Evolutionary conservation across 2,888 invertebrate species (phyloP).

Genomic region (Cheilosia impressa): DNA sequence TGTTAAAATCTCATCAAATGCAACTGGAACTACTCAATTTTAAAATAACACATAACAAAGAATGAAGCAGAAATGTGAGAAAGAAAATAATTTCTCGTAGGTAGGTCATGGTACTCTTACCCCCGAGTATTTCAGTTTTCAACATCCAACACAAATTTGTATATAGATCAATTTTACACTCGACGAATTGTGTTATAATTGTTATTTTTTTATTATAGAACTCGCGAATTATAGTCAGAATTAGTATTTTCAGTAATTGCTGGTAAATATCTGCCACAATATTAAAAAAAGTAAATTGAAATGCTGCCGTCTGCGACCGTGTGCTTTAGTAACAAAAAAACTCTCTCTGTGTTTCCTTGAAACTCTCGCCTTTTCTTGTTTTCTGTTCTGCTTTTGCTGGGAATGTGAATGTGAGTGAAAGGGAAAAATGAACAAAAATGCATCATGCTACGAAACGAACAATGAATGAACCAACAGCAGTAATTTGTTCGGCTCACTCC

Average conservation of each 20-base stretch:
- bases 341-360: constrained; percentile 56
- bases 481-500: constrained; percentile 42
- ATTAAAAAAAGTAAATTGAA: constrained; percentile 27
- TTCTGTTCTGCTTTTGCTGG: constrained; percentile 63
- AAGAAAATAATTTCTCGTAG: constrained; percentile 59
- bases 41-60: constrained; percentile 8
- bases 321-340: constrained; percentile 70
- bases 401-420: constrained; percentile 68
- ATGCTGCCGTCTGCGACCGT: constrained; percentile 52
- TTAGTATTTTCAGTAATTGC: constrained; percentile 2
- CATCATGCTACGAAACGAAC: constrained; percentile 52
- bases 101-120: constrained; percentile 74
- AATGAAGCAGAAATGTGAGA: constrained; percentile 35
- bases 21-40: not conserved
- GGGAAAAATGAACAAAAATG: constrained; percentile 66
- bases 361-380: constrained; percentile 67
- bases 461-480: constrained; percentile 54
- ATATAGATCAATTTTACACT: constrained; percentile 30
- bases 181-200: not conserved
- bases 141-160: constrained; percentile 14
- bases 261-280: not conserved
- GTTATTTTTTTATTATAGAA: not conserved
- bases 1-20: not conserved
- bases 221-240: constrained; percentile 27
- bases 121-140: constrained; percentile 32